These are phyloP conservation scores for Plestiodon gilberti DNA, from an alignment of 2,113 vertebrate genomes.

Conservation along the genomic window DNA sequence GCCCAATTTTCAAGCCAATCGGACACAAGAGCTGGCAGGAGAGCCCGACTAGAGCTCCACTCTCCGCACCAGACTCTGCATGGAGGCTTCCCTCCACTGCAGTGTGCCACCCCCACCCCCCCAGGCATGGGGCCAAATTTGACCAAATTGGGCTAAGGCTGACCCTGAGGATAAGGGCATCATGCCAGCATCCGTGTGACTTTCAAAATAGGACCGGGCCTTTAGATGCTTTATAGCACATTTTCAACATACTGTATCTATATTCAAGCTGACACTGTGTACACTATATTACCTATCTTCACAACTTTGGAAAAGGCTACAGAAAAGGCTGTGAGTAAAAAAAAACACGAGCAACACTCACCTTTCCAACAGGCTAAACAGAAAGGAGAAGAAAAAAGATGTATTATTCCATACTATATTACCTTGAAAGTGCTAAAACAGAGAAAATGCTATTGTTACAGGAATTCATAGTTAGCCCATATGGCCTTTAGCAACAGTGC, in stretches of 20 bases:
- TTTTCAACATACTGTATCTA: not conserved
- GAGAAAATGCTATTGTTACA: not conserved
- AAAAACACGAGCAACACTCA: slow-evolving; percentile 46
- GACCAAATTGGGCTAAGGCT: no score
- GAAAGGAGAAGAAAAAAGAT: slow-evolving; percentile 36
- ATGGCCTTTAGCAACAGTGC: not conserved
- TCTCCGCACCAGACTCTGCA: no score
- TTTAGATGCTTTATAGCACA: not conserved
- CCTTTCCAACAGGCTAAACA: slow-evolving; percentile 57
- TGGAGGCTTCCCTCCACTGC: no score
- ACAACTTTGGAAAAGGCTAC: slow-evolving; percentile 3
- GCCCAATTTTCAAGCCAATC: no score
- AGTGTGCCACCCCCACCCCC: no score
- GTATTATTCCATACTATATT: slow-evolving; percentile 30
- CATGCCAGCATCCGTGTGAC: no score
- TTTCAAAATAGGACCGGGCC: no score
- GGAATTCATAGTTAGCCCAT: not conserved
- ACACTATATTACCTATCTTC: not conserved
- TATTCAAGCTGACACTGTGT: not conserved
- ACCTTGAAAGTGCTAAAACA: slow-evolving; percentile 1
- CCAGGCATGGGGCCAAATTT: no score
- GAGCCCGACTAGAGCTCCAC: no score
- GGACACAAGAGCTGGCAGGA: no score
- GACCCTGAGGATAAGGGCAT: no score
- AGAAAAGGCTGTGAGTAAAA: not conserved